Conservation (phyloP, 2,888 invertebrate genomes). For the Oscheius sp. region DNA sequence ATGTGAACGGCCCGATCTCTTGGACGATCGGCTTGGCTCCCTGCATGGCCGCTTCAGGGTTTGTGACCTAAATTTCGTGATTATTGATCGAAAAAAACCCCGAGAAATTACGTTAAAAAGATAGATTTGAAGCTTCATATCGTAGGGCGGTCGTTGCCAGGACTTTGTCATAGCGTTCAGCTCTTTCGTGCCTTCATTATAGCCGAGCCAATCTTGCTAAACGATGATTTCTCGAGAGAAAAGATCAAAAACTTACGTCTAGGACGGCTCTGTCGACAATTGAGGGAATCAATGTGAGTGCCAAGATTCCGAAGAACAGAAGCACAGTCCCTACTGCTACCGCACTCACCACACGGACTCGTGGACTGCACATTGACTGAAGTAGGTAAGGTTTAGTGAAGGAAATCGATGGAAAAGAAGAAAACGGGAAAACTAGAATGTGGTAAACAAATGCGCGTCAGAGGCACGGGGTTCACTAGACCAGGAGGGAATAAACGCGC, state of each 20-base stretch:
- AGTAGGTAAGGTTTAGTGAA: not conserved
- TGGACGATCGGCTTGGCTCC: slow-evolving; percentile 53
- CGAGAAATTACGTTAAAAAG: slow-evolving; percentile 50
- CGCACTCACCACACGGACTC: not conserved
- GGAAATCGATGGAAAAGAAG: not conserved
- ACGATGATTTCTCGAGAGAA: not conserved
- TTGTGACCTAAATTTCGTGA: slow-evolving; percentile 40
- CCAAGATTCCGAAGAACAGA: slow-evolving; percentile 36
- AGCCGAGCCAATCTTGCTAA: slow-evolving; percentile 65
- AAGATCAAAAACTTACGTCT: slow-evolving; percentile 32
- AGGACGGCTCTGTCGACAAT: slow-evolving; percentile 40
- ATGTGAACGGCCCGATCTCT: slow-evolving; percentile 58
- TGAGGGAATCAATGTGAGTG: slow-evolving; percentile 36
- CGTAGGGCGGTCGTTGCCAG: slow-evolving; percentile 66
- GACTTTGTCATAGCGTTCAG: slow-evolving; percentile 62
- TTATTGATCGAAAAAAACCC: not conserved
- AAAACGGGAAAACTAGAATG: not conserved
- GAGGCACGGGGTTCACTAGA: slow-evolving; percentile 1
- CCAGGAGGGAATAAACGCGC: too few species aligned
- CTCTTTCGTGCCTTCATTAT: slow-evolving; percentile 58
- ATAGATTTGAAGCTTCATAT: slow-evolving; percentile 61
- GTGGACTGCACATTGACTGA: slow-evolving; percentile 9
- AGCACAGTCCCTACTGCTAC: slow-evolving; percentile 36
- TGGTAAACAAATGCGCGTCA: slow-evolving; percentile 9
- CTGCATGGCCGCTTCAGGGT: slow-evolving; percentile 44